A percentile compares a stretch with the other conserved stretches of the same genome.
These are phyloP conservation scores for Cistogaster globosa DNA, from an alignment of 2,888 invertebrate species.

Conservation along the genomic window DNA sequence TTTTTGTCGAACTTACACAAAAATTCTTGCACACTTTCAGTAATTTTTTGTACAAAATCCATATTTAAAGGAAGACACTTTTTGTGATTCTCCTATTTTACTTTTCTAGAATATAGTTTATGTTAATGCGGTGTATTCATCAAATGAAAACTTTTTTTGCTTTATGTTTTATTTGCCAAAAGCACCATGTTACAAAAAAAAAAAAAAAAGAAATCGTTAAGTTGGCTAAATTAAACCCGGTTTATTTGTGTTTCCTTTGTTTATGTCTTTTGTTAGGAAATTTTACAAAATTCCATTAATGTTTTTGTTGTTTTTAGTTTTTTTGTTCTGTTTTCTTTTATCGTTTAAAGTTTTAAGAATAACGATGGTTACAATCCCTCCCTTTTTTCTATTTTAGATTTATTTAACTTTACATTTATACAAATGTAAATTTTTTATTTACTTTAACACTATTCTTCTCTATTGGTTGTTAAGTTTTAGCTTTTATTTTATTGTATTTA, in stretches of 20 bases:
- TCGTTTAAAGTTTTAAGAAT: too few species aligned
- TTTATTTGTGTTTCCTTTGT: background rate
- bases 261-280: too few species aligned
- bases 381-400: too few species aligned
- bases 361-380: too few species aligned
- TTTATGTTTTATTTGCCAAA: constrained; percentile 16
- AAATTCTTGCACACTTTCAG: constrained; percentile 75
- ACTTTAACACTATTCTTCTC: too few species aligned
- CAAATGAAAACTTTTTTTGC: constrained; percentile 21
- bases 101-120: background rate
- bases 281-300: too few species aligned
- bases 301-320: background rate
- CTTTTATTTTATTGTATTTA: too few species aligned
- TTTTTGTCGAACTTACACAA: constrained; percentile 76
- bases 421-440: too few species aligned
- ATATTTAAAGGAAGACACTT: constrained; percentile 70
- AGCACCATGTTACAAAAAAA: background rate
- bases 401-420: too few species aligned
- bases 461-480: too few species aligned
- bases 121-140: constrained; percentile 14
- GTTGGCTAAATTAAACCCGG: constrained; percentile 9
- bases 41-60: constrained; percentile 77
- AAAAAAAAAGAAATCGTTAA: constrained; percentile 10
- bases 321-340: background rate
- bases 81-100: constrained; percentile 7